Evolutionary conservation across 2,888 invertebrate genomes (phyloP).

Genomic region (Drosophila algonquin): DNA sequence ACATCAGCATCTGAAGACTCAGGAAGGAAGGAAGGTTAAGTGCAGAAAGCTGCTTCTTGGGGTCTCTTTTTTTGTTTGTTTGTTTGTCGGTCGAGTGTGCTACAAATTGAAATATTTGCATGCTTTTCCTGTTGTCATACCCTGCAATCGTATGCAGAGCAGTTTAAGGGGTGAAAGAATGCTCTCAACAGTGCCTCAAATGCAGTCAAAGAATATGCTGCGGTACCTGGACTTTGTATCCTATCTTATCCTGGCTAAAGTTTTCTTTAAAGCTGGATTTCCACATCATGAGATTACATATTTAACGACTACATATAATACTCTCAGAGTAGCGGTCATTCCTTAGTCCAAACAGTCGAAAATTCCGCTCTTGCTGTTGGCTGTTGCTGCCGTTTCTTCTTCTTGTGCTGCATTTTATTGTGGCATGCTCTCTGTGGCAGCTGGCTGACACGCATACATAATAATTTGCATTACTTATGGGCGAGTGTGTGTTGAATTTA

Average conservation of each 20-base stretch:
- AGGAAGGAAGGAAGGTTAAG: conserved; percentile 65
- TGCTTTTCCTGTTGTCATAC: conserved; percentile 17
- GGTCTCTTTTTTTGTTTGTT: conserved; percentile 15
- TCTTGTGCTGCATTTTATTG: conserved; percentile 36
- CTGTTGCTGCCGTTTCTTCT: conserved; percentile 2
- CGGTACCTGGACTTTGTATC: too few relatives aligned
- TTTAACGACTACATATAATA: too few relatives aligned
- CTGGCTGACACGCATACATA: conserved; percentile 43
- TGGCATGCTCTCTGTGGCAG: conserved; percentile 19
- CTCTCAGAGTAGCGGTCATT: background rate
- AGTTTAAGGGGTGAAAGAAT: background rate
- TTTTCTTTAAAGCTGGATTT: too few relatives aligned
- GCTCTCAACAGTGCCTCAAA: background rate
- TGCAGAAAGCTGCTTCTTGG: conserved; percentile 47
- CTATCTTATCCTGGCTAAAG: too few relatives aligned
- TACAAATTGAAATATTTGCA: conserved; percentile 72
- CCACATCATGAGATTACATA: too few relatives aligned
- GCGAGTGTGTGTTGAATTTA: conserved; percentile 61
- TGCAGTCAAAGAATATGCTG: background rate
- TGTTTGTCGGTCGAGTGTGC: conserved; percentile 55
- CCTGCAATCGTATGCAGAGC: background rate
- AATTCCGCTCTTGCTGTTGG: background rate
- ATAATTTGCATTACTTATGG: conserved; percentile 64
- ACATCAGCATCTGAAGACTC: conserved; percentile 22
- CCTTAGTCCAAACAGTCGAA: background rate